These are phyloP conservation scores for Clarias magur DNA, from an alignment of 2,113 vertebrate genomes.

Conservation along the genomic window DNA sequence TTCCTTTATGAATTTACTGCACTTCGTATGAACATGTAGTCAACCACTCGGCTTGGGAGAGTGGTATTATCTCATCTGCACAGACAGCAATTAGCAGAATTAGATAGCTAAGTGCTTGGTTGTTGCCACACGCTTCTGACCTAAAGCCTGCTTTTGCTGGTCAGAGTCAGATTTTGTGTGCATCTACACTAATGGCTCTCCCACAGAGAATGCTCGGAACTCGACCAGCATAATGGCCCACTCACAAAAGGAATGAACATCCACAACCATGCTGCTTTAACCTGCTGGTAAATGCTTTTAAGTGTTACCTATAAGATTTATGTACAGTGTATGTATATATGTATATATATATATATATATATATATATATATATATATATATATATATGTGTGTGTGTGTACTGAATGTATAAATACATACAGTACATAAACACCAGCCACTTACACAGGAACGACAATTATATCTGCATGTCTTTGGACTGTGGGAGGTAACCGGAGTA, in stretches of 20 bases:
- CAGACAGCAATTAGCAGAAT: constrained; percentile 51
- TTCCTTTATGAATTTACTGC: constrained; percentile 7
- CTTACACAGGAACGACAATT: too few relatives aligned
- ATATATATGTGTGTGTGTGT: too few relatives aligned
- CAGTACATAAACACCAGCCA: too few relatives aligned
- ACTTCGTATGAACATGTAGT: constrained; percentile 25
- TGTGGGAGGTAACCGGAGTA: too few relatives aligned
- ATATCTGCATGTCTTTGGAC: too few relatives aligned
- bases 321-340: too few relatives aligned
- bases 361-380: too few relatives aligned
- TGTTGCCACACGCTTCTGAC: constrained; percentile 39
- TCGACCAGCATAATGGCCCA: constrained; percentile 41
- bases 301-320: background rate
- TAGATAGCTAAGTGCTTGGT: constrained; percentile 45
- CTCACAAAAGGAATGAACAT: constrained; percentile 17
- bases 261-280: constrained; percentile 25
- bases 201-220: constrained; percentile 26
- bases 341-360: too few relatives aligned
- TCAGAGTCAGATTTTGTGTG: constrained; percentile 36
- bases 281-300: constrained; percentile 47
- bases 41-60: constrained; percentile 13
- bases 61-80: constrained; percentile 43
- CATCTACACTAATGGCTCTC: constrained; percentile 48
- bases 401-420: too few relatives aligned
- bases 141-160: constrained; percentile 28